These are phyloP conservation scores for Morpho deidamia DNA, from an alignment of 2,888 invertebrate species.

Conservation along the genomic window DNA sequence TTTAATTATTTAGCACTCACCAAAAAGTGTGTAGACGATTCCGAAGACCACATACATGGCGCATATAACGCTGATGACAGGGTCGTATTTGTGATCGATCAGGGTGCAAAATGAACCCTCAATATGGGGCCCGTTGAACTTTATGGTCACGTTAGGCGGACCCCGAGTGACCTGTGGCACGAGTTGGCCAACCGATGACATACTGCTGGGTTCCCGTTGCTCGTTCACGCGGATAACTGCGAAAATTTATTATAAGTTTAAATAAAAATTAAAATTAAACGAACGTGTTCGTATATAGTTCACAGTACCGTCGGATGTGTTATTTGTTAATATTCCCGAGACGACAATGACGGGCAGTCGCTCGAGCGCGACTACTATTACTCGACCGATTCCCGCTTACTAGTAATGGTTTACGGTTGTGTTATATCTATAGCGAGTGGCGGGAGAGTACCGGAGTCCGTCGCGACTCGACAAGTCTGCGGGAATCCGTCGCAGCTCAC, in stretches of 20 bases:
- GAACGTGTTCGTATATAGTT: no score
- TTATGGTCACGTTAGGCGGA: slow-evolving; percentile 62
- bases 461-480: no score
- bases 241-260: neutral
- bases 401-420: no score
- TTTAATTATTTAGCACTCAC: slow-evolving; percentile 82
- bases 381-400: no score
- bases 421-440: no score
- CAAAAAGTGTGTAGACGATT: slow-evolving; percentile 89
- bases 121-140: slow-evolving; percentile 57
- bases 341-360: no score
- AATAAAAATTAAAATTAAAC: no score
- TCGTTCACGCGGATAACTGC: slow-evolving; percentile 7
- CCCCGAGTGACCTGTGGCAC: slow-evolving; percentile 73
- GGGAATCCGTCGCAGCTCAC: no score
- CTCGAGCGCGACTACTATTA: no score
- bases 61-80: slow-evolving; percentile 81
- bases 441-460: no score
- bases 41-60: slow-evolving; percentile 88
- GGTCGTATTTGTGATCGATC: slow-evolving; percentile 81
- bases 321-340: no score
- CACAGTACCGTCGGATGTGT: no score
- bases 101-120: slow-evolving; percentile 73
- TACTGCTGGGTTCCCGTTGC: slow-evolving; percentile 22
- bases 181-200: slow-evolving; percentile 75